Percentiles rank a stretch among this genome's conserved stretches.
Evolutionary conservation across 2,888 invertebrate species (phyloP).

Genomic region (Cenopis cana): DNA sequence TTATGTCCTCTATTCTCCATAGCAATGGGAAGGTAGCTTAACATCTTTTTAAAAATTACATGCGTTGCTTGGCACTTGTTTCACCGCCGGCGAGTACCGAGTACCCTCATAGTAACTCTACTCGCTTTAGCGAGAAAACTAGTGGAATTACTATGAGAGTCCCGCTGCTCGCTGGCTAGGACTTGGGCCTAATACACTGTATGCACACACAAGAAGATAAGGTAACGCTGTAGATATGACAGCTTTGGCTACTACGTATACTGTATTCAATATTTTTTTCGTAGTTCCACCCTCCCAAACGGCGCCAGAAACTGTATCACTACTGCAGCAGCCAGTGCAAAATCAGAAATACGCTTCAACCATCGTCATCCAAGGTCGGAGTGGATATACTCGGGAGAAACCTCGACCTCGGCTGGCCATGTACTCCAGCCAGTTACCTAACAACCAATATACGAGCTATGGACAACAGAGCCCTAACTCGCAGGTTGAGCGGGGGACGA

Average conservation of each 20-base stretch:
- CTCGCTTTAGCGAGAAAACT: too few species aligned
- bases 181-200: too few species aligned
- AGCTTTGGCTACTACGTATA: not conserved
- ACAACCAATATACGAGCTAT: slow-evolving; percentile 65
- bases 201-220: too few species aligned
- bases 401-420: slow-evolving; percentile 65
- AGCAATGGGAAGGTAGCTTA: too few species aligned
- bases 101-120: too few species aligned
- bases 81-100: too few species aligned
- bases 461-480: slow-evolving; percentile 53
- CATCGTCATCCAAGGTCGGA: slow-evolving; percentile 69
- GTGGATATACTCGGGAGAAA: slow-evolving; percentile 72
- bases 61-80: too few species aligned
- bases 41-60: too few species aligned
- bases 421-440: slow-evolving; percentile 58
- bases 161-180: too few species aligned
- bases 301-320: slow-evolving; percentile 80
- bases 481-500: slow-evolving; percentile 45
- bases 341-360: slow-evolving; percentile 71
- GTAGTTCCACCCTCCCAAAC: slow-evolving; percentile 78
- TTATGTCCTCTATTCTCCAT: too few species aligned
- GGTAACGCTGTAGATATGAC: not conserved
- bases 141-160: too few species aligned
- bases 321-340: slow-evolving; percentile 76
- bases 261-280: not conserved